Base-by-base conservation (phyloP, 2,797 vertebrate species). In the Microhierax caerulescens region DNA sequence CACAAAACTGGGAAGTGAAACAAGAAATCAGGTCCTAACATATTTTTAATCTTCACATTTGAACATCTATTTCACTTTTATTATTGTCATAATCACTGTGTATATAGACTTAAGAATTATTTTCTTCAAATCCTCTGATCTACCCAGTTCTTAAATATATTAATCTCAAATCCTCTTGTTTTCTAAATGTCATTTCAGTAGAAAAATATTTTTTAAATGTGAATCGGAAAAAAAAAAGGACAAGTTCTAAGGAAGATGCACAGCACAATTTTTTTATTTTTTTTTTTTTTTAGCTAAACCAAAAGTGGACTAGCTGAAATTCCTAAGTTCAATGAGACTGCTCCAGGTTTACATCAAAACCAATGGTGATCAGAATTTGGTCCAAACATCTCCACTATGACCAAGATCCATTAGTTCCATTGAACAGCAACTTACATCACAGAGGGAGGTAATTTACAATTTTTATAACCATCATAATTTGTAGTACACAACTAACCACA, bases 381-480 rank as follows among this genome's bases (percentile, higher is more conserved):
- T 64, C 41, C 68, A 47, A 88, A 63, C 2, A 0, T 50, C 60
- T 85, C 50, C 30, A 25, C 82, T 74, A 82, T 4, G 25, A 79
- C 37, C 67, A 63, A 64, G 39, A 17, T 93, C 67, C 28, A 50
- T 77, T 77, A 88, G 32, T 64, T 79, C 56, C n/a, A 82, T 13
- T 9, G 17, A 80, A 89, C 64, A 78, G 60, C 70, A 92, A 51
- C 3, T 21, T 54, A 77, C 24, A 79, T 76, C 83, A 84, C 30
- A 68, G 51, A 68, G 45, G 37, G 77, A 93, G 84, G 53, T 19
- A 80, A 92, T 87, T 96, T 82, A 80, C 36, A 92, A 36, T 83
- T 95, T 93, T 88, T 95, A 94, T 53, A 93, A 85, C 81, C 78
- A 80, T 69, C 78, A 43, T 88, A 50, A 93, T 94, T 91, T 87